These are phyloP conservation scores for Hyposmocoma kahamanoa DNA, from an alignment of 1,140 invertebrate genomes.

Conservation along the genomic window DNA sequence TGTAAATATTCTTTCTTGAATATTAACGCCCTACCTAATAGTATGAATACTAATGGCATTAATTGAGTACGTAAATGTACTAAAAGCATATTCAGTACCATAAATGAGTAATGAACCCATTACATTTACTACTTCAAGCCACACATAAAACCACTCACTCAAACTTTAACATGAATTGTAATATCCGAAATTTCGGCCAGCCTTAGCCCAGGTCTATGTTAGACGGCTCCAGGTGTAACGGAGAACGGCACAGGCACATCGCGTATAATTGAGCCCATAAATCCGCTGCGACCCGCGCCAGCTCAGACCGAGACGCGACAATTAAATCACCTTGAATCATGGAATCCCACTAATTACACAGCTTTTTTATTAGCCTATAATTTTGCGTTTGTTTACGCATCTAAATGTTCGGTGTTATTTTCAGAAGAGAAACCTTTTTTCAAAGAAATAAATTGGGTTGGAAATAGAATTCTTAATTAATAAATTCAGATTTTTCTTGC, in stretches of 20 bases:
- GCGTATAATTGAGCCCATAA: slow-evolving; percentile 65
- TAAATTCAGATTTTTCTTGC: neutral
- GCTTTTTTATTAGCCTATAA: slow-evolving; percentile 1
- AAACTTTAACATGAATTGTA: neutral
- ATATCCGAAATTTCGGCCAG: neutral
- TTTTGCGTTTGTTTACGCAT: neutral
- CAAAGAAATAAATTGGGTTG: neutral
- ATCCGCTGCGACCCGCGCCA: slow-evolving; percentile 32
- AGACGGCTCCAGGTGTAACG: slow-evolving; percentile 44
- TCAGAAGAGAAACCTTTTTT: neutral
- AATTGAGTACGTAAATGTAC: too few species aligned
- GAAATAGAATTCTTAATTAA: neutral
- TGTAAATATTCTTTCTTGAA: too few species aligned
- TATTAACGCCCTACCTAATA: too few species aligned
- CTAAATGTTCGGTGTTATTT: neutral
- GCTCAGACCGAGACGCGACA: slow-evolving; percentile 35
- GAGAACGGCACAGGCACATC: slow-evolving; percentile 24
- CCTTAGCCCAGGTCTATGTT: neutral
- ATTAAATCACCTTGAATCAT: slow-evolving; percentile 53
- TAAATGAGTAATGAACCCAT: neutral
- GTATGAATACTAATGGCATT: too few species aligned
- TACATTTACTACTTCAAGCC: neutral
- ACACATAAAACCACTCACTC: neutral
- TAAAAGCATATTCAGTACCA: neutral
- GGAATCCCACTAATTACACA: slow-evolving; percentile 39